Percentiles rank a stretch among this genome's conserved stretches.
Evolutionary conservation across 2,888 invertebrate species (phyloP).

Genomic region (Drosophila kokeensis): DNA sequence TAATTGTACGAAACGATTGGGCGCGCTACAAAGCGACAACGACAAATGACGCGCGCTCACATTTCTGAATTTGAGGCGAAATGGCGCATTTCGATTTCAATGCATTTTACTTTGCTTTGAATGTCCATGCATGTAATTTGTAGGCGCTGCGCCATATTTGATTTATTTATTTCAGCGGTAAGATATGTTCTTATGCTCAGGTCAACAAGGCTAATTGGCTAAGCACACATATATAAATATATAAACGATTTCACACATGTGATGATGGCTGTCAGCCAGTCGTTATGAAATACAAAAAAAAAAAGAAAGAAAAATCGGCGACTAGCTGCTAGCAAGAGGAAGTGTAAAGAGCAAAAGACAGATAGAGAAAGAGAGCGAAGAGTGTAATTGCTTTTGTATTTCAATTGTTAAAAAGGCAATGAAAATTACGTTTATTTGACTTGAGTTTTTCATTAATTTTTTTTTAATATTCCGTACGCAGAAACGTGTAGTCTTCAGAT

Average conservation of each 20-base stretch:
- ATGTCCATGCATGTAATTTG: slow-evolving; percentile 28
- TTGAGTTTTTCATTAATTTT: slow-evolving; percentile 36
- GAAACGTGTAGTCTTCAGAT: slow-evolving; percentile 23
- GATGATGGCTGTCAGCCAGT: slow-evolving; percentile 33
- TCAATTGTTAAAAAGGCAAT: slow-evolving; percentile 50
- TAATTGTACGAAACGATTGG: slow-evolving; percentile 31
- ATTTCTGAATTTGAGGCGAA: slow-evolving; percentile 30
- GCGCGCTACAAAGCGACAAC: slow-evolving; percentile 56
- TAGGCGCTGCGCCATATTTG: slow-evolving; percentile 15
- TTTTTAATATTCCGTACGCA: slow-evolving; percentile 19
- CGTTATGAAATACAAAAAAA: slow-evolving; percentile 48
- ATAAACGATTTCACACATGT: slow-evolving; percentile 24
- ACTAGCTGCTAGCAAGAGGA: slow-evolving; percentile 33
- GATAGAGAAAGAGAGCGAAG: slow-evolving; percentile 43
- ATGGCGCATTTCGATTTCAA: slow-evolving; percentile 47
- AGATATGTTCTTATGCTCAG: slow-evolving; percentile 10
- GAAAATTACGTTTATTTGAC: slow-evolving; percentile 61
- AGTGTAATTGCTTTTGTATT: slow-evolving; percentile 44
- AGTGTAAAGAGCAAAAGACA: slow-evolving; percentile 14
- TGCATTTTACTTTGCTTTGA: slow-evolving; percentile 27
- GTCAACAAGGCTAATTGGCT: background rate
- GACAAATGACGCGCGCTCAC: slow-evolving; percentile 49
- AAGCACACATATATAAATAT: background rate
- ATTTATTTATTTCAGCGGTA: slow-evolving; percentile 1
- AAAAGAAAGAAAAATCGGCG: slow-evolving; percentile 10